Evolutionary conservation across 2,888 invertebrate species (phyloP), one percentile per base, ranked within the genome.

Genomic region (Ommatoiulus sabulosus): DNA sequence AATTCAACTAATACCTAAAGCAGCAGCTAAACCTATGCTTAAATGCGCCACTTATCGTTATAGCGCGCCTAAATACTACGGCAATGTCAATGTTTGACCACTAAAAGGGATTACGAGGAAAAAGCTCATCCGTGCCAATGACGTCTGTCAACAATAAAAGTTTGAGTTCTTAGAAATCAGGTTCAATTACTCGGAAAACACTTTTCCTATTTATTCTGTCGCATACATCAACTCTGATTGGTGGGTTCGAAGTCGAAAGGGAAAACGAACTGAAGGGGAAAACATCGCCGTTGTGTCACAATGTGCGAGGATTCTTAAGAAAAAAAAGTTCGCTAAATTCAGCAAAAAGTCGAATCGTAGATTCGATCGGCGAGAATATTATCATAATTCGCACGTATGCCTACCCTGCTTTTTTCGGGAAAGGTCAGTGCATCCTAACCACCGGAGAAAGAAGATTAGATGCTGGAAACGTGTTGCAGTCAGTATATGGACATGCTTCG

Each of bases 361-460:
- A 48, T 46, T 46, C 46, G 48, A 48, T 10, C 48, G 48, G 0
- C 12, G 8, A 12, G 7, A 63, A 20, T 63, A 6, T 63, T 63
- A n/a, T 63, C 63, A n/a, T 63, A 63, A 63, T 63, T 20, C 6
- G 63, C 63, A 63, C 63, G 63, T 20, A 63, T 4, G 63, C 48
- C 48, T 48, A 10, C 48, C 12, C 48, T 63, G 63, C 63, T 24
- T 72, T 72, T 24, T 72, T 72, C 3, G 8, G 24, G 10, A 52
- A 72, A 72, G 72, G 72, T 72, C 72, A 72, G 24, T 72, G 72
- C 20, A 72, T 72, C 72, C 72, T 8, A 72, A 24, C 72, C 20
- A 72, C 24, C 7, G 10, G 72, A 72, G 24, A 24, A 72, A 72
- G 72, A 24, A 72, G 8, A 24, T 24, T 72, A 10, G 72, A 8